Evolutionary conservation across 2,113 vertebrate species (phyloP).

Genomic region (Numida meleagris): DNA sequence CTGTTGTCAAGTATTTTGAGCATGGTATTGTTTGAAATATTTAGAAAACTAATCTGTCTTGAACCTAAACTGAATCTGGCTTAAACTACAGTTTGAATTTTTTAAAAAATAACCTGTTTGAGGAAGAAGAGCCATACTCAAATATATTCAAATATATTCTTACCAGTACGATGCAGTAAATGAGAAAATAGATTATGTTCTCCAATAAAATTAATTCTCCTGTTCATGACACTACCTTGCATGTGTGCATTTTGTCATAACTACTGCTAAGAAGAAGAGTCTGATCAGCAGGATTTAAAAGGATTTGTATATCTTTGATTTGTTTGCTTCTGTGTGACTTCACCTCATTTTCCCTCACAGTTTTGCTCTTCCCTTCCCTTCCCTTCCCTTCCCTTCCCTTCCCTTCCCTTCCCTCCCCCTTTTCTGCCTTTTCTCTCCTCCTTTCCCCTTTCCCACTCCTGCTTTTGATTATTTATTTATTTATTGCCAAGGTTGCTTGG

Average conservation of each 20-base stretch:
- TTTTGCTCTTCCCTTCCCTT: not conserved
- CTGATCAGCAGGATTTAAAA: not conserved
- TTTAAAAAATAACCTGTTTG: not conserved
- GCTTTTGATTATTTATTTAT: not conserved
- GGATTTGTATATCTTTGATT: not conserved
- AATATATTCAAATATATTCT: not conserved
- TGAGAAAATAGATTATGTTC: not conserved
- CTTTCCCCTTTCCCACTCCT: not conserved
- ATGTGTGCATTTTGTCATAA: not conserved
- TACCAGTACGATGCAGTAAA: not conserved
- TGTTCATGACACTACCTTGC: not conserved
- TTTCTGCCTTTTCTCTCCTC: too few species aligned
- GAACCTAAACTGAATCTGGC: not conserved
- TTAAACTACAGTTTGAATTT: not conserved
- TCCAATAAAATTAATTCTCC: not conserved
- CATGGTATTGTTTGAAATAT: not conserved
- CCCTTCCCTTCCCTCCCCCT: too few species aligned
- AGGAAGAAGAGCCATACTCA: not conserved
- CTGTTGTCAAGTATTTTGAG: not conserved
- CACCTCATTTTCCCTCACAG: not conserved
- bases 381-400: not conserved
- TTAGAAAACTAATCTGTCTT: not conserved
- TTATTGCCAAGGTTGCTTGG: constrained; percentile 74
- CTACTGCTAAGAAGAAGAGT: not conserved
- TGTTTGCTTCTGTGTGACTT: not conserved